Percentiles rank a stretch among this genome's conserved stretches.
These are phyloP conservation scores for Orycteropus afer DNA, from an alignment of 2,113 vertebrate species.

Conservation along the genomic window DNA sequence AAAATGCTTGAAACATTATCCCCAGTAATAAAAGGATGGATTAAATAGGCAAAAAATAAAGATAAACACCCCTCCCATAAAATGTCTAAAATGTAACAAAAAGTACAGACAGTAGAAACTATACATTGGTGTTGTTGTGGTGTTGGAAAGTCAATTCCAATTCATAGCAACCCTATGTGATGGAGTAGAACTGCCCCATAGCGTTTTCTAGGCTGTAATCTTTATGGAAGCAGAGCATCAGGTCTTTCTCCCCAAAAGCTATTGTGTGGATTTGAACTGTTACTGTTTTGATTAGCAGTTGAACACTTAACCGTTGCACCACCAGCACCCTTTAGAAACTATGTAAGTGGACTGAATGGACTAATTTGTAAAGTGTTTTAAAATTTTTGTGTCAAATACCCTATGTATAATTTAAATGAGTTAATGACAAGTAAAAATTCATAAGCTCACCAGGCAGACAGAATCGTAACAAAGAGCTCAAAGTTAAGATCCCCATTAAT, in stretches of 20 bases:
- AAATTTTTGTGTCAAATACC: not conserved
- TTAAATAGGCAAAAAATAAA: conserved; percentile 25
- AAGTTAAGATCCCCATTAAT: not conserved
- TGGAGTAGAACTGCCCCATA: not conserved
- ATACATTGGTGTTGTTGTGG: not conserved
- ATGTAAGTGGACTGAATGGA: not conserved
- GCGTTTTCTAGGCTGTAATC: too few relatives aligned
- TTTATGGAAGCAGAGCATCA: not conserved
- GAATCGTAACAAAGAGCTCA: not conserved
- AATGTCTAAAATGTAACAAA: conserved; percentile 2
- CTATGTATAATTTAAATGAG: not conserved
- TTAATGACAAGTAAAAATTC: not conserved
- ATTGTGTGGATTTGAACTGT: not conserved
- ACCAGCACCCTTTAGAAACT: too few relatives aligned
- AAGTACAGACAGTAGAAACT: not conserved
- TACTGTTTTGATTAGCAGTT: not conserved
- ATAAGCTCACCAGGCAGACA: not conserved
- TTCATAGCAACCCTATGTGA: not conserved
- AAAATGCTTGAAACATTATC: not conserved
- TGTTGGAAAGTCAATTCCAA: not conserved
- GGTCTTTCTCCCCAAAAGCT: not conserved
- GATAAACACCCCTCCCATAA: not conserved
- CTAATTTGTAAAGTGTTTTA: conserved; percentile 3
- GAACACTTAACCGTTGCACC: not conserved
- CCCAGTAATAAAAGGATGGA: not conserved